Percentiles rank a stretch among this genome's conserved stretches.
phyloP scores from a whole-genome alignment of 2,888 invertebrate species.

The Selenia dentaria region DNA sequence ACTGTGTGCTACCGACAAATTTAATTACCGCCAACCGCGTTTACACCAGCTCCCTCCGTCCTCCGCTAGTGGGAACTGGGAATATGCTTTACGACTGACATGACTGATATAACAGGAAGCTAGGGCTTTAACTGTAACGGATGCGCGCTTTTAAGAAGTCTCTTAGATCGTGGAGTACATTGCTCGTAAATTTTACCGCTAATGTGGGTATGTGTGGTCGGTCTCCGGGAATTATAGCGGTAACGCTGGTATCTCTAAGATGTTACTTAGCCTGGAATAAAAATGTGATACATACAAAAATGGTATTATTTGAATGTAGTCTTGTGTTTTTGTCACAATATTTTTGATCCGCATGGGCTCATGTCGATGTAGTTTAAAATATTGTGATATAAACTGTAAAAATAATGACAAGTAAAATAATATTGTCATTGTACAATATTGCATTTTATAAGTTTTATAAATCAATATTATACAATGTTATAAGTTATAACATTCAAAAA shows the following conservation, averaged over 20 bases:
- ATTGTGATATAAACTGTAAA: too few species aligned
- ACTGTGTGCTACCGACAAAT: conserved; percentile 41
- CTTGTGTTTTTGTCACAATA: too few species aligned
- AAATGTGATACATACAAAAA: too few species aligned
- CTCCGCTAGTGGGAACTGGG: conserved; percentile 48
- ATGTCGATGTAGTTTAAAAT: too few species aligned
- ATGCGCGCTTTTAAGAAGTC: conserved; percentile 33
- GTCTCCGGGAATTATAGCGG: conserved; percentile 14
- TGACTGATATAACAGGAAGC: conserved; percentile 40
- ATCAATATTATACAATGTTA: too few species aligned
- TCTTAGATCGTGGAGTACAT: conserved; percentile 31
- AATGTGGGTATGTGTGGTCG: conserved; percentile 16
- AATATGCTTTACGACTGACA: conserved; percentile 40
- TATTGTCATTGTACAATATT: too few species aligned
- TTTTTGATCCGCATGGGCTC: too few species aligned
- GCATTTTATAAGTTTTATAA: too few species aligned
- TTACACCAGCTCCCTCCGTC: conserved; percentile 39
- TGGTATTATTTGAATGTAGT: too few species aligned
- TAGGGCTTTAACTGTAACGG: conserved; percentile 31
- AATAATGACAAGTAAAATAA: too few species aligned
- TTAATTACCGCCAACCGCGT: conserved; percentile 46
- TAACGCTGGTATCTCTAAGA: conserved; percentile 2
- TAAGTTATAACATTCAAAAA: too few species aligned
- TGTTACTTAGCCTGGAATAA: conserved; percentile 1
- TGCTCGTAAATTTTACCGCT: conserved; percentile 28